These are phyloP conservation scores for Onychostruthus taczanowskii DNA, from an alignment of 2,113 vertebrate genomes.

Conservation along the genomic window DNA sequence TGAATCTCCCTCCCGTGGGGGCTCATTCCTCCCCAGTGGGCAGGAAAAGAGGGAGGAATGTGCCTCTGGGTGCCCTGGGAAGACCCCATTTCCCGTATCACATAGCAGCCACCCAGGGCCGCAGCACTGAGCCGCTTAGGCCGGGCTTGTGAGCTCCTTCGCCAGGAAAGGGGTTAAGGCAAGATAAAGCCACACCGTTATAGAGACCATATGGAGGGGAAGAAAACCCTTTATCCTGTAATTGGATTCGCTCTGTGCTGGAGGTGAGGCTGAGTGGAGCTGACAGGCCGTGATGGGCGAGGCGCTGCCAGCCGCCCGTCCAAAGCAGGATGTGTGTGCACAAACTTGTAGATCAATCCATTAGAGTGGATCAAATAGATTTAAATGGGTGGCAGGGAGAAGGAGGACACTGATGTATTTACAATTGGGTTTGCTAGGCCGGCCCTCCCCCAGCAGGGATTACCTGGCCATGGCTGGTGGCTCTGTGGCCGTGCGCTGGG, in stretches of 20 bases:
- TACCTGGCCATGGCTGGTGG: background rate
- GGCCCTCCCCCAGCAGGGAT: background rate
- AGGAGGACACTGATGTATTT: conserved; percentile 29
- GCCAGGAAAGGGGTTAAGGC: conserved; percentile 65
- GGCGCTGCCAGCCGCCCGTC: conserved; percentile 31
- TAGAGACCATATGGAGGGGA: conserved; percentile 40
- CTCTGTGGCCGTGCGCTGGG: background rate
- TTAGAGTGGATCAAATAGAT: conserved; percentile 48
- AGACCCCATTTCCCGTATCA: background rate
- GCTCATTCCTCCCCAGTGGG: background rate
- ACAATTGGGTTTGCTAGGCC: background rate
- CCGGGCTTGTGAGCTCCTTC: conserved; percentile 4
- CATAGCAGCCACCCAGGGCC: background rate
- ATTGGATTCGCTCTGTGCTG: conserved; percentile 5
- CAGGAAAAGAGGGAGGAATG: background rate
- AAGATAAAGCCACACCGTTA: conserved; percentile 45
- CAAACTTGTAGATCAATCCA: conserved; percentile 56
- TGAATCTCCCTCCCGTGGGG: background rate
- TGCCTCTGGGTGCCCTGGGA: background rate
- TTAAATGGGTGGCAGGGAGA: conserved; percentile 21
- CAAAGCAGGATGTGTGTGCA: conserved; percentile 63
- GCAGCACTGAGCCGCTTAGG: background rate
- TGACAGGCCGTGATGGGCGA: conserved; percentile 51
- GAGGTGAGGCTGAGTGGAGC: conserved; percentile 45
- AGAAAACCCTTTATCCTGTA: conserved; percentile 58